Percentiles rank a stretch among this genome's conserved stretches.
Evolutionary conservation across 2,113 vertebrate genomes (phyloP).

Genomic region (zebrafish (Danio rerio)): DNA sequence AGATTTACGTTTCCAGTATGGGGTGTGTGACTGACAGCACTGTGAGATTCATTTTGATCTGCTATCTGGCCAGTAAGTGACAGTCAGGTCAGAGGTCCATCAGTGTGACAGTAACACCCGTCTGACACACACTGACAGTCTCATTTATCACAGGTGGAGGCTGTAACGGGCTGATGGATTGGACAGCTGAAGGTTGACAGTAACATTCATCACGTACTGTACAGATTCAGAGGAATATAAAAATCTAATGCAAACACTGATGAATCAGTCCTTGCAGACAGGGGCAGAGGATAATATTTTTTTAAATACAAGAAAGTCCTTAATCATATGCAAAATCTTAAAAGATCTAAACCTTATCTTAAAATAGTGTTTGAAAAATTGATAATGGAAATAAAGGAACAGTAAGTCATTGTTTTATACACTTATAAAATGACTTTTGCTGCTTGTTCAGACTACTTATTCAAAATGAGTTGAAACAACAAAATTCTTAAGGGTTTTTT

Average conservation of each 20-base stretch:
- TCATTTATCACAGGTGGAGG: constrained; percentile 1
- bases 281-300: too few species aligned
- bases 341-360: too few species aligned
- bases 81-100: background rate
- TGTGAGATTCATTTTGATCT: constrained; percentile 9
- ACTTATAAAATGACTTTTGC: too few species aligned
- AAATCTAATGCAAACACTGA: background rate
- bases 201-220: constrained; percentile 17
- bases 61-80: background rate
- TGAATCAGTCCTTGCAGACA: background rate
- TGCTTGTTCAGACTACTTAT: too few species aligned
- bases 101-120: background rate
- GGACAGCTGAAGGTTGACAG: constrained; percentile 3
- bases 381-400: too few species aligned
- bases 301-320: too few species aligned
- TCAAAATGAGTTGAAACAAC: too few species aligned
- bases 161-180: background rate
- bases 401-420: too few species aligned
- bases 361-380: too few species aligned
- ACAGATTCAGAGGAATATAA: background rate
- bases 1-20: background rate
- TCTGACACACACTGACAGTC: constrained; percentile 1
- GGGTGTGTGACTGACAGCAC: background rate
- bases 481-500: too few species aligned
- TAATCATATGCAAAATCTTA: too few species aligned